Evolutionary conservation across 2,888 invertebrate species (phyloP), one percentile per base, ranked within the genome.

Genomic region (Stictocephala bisonia): DNA sequence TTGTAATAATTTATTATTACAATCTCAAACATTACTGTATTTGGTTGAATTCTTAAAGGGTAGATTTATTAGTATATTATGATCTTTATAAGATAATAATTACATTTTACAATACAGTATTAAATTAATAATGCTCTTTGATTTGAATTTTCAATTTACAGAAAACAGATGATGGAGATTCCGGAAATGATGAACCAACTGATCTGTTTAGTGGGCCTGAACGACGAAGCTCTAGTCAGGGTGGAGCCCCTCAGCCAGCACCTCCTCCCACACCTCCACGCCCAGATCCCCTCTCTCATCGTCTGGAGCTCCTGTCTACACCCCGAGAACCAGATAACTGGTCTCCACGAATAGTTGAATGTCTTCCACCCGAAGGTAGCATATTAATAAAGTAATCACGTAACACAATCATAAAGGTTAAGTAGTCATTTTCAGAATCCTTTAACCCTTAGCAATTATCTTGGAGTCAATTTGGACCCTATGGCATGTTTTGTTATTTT

Each of bases 181-280:
- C 96, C 0, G 97, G 97, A 0, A 97, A 96, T 83, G 97, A 97
- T 83, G 97, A 97, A 82, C 96, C 96, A 0, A 90, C 90, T 41
- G 94, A 94, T 82, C 83, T 88, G 64, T 88, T 86, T 79, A 89
- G 86, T 75, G 86, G 85, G 77, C 84, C 86, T 2, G 88, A 88
- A 66, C 83, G 87, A 26, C 85, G 86, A 80, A 81, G 84, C 83
- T 74, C 84, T 84, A 13, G 84, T 84, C 0, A 82, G 82, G 1
- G 84, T 83, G 3, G 82, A 18, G 72, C 78, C 2, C 75, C 75
- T n/a, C 76, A 76, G 6, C 70, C 78, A 67, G 78, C 78, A 18
- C 78, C 79, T 7, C 78, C 77, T 18, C 22, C 73, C 13, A 71
- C 75, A 31, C 84, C 87, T 0, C 86, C 86, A 0, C 85, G 85